Conservation (phyloP, 92 coral and sea anemone genomes). For the Diadumene lineata region DNA sequence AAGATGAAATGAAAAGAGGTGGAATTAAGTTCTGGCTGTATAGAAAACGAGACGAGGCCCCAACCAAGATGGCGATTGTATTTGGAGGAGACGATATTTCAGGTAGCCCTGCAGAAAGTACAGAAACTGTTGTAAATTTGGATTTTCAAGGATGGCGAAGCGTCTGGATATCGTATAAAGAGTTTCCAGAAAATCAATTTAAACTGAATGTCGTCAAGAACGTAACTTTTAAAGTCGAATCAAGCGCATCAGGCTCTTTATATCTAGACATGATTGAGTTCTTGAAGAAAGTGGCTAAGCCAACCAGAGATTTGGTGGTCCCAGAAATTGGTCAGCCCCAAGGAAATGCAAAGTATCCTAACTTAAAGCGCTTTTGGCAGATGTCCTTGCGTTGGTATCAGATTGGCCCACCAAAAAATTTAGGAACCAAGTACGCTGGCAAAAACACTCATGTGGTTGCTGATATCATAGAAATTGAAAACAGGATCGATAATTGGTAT, state of each 20-base stretch:
- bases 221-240: neutral
- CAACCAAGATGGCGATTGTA: neutral
- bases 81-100: neutral
- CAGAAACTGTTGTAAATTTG: neutral
- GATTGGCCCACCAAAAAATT: neutral
- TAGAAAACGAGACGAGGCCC: conserved; percentile 7
- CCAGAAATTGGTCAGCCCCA: neutral
- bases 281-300: neutral
- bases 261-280: conserved; percentile 15
- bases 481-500: conserved; percentile 14
- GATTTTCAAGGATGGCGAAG: conserved; percentile 31
- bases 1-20: conserved; percentile 20
- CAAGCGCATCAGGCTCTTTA: neutral
- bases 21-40: conserved; percentile 68
- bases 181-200: neutral
- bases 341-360: too few relatives aligned
- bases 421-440: neutral
- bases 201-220: neutral
- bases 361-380: conserved; percentile 16
- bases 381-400: conserved; percentile 1
- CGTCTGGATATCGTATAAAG: conserved; percentile 26
- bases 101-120: neutral
- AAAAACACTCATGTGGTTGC: neutral
- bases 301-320: conserved; percentile 20
- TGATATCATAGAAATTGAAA: conserved; percentile 10